Evolutionary conservation across 2,797 vertebrate genomes (phyloP), one percentile per base, ranked within the genome.

Genomic region (Myotis planiceps): DNA sequence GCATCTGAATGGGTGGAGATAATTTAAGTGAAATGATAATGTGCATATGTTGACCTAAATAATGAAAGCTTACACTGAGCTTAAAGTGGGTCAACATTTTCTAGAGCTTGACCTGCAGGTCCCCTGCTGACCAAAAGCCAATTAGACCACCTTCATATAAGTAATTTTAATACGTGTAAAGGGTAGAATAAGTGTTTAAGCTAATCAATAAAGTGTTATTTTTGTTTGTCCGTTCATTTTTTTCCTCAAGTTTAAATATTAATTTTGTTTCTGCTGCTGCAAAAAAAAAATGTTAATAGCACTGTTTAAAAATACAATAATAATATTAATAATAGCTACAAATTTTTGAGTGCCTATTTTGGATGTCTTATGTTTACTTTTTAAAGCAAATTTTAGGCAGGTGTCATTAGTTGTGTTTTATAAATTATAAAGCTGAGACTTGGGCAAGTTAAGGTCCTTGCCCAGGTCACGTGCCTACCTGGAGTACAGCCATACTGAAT

Each of bases 1-100:
- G 92, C 60, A 16, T n/a, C 29, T 69, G 72, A 90, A 71, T 74
- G 88, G 82, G 53, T 93, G 49, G 71, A 89, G 83, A 81, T 79
- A 80, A 88, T 81, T 65, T 60, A 23, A 74, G 14, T 84, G 60
- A 93, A 89, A 66, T 58, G 65, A 53, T 65, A 76, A 55, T 60
- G 74, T 60, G 75, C 92, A 6, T 25, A 45, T 29, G 25, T 79
- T 85, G 25, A 58, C 60, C 84, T 75, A 79, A 75, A 94, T 34
- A 69, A 88, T 47, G 63, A 90, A 88, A 39, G 6, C 23, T 80
- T 90, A 39, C 5, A 6, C 5, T 32, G 14, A 82, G 14, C 34
- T 87, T 53, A 37, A 37, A 16, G 2, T 76, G 37, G 9, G 71
- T 47, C 60, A 94, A 45, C 19, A 81, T n/a, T 65, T 76, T 87